These are phyloP conservation scores for Sula dactylatra DNA, from an alignment of 2,113 vertebrate genomes.

Conservation along the genomic window DNA sequence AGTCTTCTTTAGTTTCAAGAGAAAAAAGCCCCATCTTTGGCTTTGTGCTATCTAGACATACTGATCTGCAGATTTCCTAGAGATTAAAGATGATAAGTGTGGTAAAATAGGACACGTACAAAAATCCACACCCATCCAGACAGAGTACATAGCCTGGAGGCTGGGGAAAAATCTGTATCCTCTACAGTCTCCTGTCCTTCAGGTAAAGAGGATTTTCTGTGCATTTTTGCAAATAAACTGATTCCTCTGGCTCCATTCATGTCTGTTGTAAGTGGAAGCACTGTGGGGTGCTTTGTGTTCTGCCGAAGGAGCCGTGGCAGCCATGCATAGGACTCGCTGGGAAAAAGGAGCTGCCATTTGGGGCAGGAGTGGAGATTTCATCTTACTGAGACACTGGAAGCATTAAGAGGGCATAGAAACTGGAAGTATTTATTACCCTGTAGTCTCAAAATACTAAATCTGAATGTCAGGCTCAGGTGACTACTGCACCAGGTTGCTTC, in stretches of 20 bases:
- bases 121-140: background rate
- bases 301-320: background rate
- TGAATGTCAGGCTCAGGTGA: background rate
- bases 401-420: background rate
- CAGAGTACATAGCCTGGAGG: background rate
- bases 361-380: background rate
- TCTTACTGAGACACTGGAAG: background rate
- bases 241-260: background rate
- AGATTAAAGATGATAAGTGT: background rate
- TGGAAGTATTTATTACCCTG: background rate
- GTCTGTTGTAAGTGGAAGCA: background rate
- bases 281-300: background rate
- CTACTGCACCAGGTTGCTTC: background rate
- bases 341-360: background rate
- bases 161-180: background rate
- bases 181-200: background rate
- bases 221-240: background rate
- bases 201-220: background rate
- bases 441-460: background rate
- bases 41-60: background rate
- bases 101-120: background rate
- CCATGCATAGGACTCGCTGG: fast-evolving
- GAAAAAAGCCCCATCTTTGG: fast-evolving
- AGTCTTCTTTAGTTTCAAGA: background rate
- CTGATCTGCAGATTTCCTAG: background rate